Evolutionary conservation across 2,797 vertebrate genomes (phyloP).

Genomic region (Philypnodon macrostomus): DNA sequence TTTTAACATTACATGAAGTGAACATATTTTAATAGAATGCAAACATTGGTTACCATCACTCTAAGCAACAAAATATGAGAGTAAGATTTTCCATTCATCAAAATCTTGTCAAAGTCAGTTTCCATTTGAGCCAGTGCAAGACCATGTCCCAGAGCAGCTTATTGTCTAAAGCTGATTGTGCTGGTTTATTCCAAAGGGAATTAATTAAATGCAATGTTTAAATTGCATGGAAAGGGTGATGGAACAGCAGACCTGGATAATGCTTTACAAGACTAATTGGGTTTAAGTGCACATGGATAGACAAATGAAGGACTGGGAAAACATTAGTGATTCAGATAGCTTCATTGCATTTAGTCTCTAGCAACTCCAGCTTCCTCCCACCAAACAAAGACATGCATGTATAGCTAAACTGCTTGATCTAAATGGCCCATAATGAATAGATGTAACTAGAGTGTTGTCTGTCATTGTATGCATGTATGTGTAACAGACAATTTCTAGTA

Average conservation of each 20-base stretch:
- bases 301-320: conserved; percentile 5
- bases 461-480: no score
- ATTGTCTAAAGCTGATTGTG: conserved; percentile 1
- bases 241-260: background rate
- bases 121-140: background rate
- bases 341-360: no score
- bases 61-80: background rate
- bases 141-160: background rate
- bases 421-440: no score
- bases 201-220: conserved; percentile 1
- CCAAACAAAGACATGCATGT: no score
- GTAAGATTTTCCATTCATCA: background rate
- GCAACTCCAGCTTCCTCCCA: no score
- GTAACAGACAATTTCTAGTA: no score
- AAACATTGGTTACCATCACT: background rate
- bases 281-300: background rate
- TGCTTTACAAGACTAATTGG: conserved; percentile 3
- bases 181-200: background rate
- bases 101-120: conserved; percentile 17
- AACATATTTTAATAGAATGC: no score
- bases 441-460: no score
- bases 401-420: no score
- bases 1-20: no score
- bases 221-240: background rate
- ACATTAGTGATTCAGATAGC: conserved; percentile 10